Evolutionary conservation across 2,113 vertebrate species (phyloP), one percentile per base, ranked within the genome.

Genomic region (Cricetomys ansorgei): DNA sequence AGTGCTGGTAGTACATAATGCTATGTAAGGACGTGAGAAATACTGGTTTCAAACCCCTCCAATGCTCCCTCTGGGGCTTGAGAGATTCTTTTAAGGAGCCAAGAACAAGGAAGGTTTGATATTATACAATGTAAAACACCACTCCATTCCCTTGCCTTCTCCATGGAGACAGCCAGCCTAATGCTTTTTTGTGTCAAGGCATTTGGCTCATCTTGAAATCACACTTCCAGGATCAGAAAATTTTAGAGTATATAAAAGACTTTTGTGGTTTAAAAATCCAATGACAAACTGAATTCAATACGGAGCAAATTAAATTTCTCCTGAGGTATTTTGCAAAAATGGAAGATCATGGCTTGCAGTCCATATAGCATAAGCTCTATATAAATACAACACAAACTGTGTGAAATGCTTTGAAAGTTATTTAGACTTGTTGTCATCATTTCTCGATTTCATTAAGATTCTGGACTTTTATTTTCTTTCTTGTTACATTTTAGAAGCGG

Each of bases 151-250:
- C 94, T 91, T 80, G 8, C n/a, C 91, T 96, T 37, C 84, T 97
- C 94, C 83, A 53, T 29, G 67, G 91, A 97, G 89, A 94, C 72
- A 93, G 94, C 65, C 88, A 85, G 67, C 34, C 59, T n/a, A 67
- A 96, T 92, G 50, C 64, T 43, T 96, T 97, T 89, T 88, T 95
- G 73, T 67, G 96, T 85, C 87, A 98, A 94, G 92, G 89, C 16
- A 88, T 96, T 96, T 72, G 76, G 65, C 43, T 98, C 95, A 67
- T 97, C 91, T 95, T 92, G 84, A 94, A 98, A 98, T 98, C 85
- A 11, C 75, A 96, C 34, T 88, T 97, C 91, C 93, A n/a, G 73
- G 73, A 92, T 92, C 92, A 94, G 97, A 95, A 95, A 88, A 91
- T 93, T 95, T 95, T 95, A 59, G 88, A 91, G 64, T 55, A 69